Percentiles rank a stretch among this genome's conserved stretches.
These are phyloP conservation scores for Sinella curviseta DNA, from an alignment of 1,140 invertebrate genomes.

Conservation along the genomic window DNA sequence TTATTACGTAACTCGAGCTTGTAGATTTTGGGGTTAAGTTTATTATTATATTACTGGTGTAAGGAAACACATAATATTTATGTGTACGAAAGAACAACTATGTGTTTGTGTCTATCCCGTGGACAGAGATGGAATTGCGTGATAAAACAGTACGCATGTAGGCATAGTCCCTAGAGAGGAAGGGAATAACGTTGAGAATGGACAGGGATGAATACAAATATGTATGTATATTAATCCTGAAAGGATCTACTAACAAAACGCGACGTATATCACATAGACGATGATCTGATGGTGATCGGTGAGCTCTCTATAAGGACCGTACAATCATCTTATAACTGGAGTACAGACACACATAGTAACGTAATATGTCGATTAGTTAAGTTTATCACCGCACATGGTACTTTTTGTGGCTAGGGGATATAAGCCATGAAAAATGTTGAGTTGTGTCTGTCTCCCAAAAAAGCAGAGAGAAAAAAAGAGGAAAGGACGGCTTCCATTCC, in stretches of 20 bases:
- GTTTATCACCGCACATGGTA: conserved; percentile 3
- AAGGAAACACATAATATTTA: no score
- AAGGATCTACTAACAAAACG: not conserved
- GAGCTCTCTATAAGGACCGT: not conserved
- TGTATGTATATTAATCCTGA: conserved; percentile 8
- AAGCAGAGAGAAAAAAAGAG: not conserved
- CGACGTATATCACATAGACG: not conserved
- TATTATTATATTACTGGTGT: no score
- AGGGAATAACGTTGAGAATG: not conserved
- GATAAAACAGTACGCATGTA: no score
- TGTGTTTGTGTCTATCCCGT: no score
- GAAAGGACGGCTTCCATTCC: conserved; percentile 2
- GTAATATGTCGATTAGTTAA: not conserved
- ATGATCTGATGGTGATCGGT: not conserved
- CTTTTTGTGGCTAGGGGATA: not conserved
- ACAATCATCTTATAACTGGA: not conserved
- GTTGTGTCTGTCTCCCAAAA: not conserved
- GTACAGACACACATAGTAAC: no score
- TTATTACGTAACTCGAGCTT: no score
- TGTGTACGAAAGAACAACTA: no score
- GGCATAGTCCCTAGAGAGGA: no score
- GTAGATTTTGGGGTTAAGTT: no score
- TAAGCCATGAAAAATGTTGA: conserved; percentile 10
- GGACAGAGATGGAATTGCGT: no score
- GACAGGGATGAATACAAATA: conserved; percentile 3